These are phyloP conservation scores for Orussus abietinus DNA, from an alignment of 1,140 invertebrate genomes.

Conservation along the genomic window DNA sequence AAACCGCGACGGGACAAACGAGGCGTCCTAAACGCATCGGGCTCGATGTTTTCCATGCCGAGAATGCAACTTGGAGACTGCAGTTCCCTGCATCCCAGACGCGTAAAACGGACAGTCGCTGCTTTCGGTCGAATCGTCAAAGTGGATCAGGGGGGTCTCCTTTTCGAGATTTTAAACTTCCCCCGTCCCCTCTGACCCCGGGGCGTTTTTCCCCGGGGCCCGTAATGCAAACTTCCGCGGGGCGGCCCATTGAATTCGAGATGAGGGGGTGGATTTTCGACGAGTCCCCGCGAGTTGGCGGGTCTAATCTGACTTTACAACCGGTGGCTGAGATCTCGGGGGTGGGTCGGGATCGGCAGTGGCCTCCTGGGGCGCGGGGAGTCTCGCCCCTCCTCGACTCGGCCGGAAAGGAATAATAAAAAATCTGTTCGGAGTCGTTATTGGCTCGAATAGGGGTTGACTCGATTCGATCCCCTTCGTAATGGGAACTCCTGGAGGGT, in stretches of 20 bases:
- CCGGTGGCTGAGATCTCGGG: background rate
- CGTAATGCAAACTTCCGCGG: background rate
- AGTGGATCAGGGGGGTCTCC: too few species aligned
- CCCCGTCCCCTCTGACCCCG: too few species aligned
- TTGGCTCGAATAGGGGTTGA: background rate
- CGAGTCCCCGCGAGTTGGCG: background rate
- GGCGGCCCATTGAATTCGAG: slow-evolving; percentile 3
- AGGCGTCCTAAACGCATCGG: too few species aligned
- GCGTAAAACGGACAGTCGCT: too few species aligned
- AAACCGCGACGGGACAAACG: too few species aligned
- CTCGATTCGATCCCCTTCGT: background rate
- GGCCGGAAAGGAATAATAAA: slow-evolving; percentile 1
- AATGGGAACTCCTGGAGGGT: background rate
- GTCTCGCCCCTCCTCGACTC: too few species aligned
- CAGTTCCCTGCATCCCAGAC: slow-evolving; percentile 7
- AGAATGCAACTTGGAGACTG: too few species aligned
- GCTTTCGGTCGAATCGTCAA: too few species aligned
- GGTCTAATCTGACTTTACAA: slow-evolving; percentile 20
- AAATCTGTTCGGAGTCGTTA: background rate
- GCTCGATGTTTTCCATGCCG: too few species aligned
- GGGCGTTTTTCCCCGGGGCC: background rate
- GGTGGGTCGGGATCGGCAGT: too few species aligned
- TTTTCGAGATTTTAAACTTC: too few species aligned
- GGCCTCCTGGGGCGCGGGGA: too few species aligned
- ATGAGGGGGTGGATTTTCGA: slow-evolving; percentile 9